Percentiles rank a stretch among this genome's conserved stretches.
phyloP scores from a whole-genome alignment of 1,140 invertebrate species.

The Nomia melanderi region DNA sequence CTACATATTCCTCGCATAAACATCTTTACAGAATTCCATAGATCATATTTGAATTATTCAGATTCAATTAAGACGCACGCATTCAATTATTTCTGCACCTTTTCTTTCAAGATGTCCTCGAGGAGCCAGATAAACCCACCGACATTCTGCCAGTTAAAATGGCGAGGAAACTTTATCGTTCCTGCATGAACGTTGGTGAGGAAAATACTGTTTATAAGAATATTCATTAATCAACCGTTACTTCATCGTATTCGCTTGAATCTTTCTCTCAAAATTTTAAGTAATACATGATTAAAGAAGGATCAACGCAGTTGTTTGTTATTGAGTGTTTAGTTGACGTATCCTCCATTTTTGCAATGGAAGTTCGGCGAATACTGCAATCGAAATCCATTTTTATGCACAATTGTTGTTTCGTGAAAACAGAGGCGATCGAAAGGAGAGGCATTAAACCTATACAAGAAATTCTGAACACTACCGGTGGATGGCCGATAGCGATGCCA shows the following conservation, averaged over 20 bases:
- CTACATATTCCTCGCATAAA: neutral
- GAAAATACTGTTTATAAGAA: neutral
- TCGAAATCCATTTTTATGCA: neutral
- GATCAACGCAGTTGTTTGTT: no score
- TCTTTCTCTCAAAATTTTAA: neutral
- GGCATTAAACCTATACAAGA: constrained; percentile 68
- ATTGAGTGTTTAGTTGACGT: no score
- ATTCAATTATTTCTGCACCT: neutral
- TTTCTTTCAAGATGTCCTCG: constrained; percentile 53
- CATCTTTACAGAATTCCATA: neutral
- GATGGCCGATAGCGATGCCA: constrained; percentile 76
- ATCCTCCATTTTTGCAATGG: no score
- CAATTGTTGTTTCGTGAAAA: neutral
- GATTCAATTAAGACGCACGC: neutral
- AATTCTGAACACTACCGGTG: constrained; percentile 73
- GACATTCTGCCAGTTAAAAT: constrained; percentile 57
- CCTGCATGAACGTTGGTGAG: constrained; percentile 62
- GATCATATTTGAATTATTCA: neutral
- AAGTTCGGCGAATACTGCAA: no score
- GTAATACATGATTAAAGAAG: no score
- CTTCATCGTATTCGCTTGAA: no score
- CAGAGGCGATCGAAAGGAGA: constrained; percentile 70
- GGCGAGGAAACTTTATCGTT: constrained; percentile 57
- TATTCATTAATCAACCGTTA: neutral
- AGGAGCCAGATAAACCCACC: constrained; percentile 23